phyloP scores from a whole-genome alignment of 1,140 invertebrate species.

The Calliopsis andreniformis region DNA sequence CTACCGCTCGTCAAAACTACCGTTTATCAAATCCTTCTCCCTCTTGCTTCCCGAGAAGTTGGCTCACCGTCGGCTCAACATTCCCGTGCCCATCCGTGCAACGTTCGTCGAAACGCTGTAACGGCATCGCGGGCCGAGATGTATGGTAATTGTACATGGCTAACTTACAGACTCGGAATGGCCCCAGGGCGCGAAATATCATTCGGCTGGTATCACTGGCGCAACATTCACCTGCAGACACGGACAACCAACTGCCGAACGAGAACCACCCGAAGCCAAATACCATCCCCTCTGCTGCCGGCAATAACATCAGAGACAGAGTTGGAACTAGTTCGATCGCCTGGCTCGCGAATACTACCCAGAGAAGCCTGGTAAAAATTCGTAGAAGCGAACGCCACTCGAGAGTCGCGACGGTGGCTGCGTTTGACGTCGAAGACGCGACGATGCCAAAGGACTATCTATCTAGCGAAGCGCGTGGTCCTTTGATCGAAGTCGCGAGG shows the following conservation, averaged over 20 bases:
- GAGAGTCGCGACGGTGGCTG: neutral
- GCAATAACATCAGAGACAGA: slow-evolving; percentile 60
- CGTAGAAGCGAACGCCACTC: too few relatives aligned
- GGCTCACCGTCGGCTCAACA: slow-evolving; percentile 44
- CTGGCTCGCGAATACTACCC: too few relatives aligned
- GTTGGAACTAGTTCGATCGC: slow-evolving; percentile 59
- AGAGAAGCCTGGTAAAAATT: too few relatives aligned
- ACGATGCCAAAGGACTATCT: neutral
- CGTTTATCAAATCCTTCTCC: neutral
- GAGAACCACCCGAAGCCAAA: slow-evolving; percentile 64
- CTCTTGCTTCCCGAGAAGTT: slow-evolving; percentile 47
- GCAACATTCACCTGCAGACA: slow-evolving; percentile 69
- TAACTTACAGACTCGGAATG: slow-evolving; percentile 75
- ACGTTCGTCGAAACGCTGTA: slow-evolving; percentile 70
- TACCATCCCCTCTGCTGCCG: slow-evolving; percentile 29
- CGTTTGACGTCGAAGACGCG: slow-evolving; percentile 11
- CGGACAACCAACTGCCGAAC: slow-evolving; percentile 61
- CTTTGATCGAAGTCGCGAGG: slow-evolving; percentile 47
- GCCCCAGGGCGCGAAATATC: slow-evolving; percentile 73
- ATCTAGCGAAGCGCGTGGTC: slow-evolving; percentile 1
- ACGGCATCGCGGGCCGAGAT: slow-evolving; percentile 69
- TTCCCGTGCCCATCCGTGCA: slow-evolving; percentile 70
- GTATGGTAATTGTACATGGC: slow-evolving; percentile 78
- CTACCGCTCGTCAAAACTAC: slow-evolving; percentile 25
- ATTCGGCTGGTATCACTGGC: slow-evolving; percentile 72